Percentiles rank a stretch among this genome's conserved stretches.
Evolutionary conservation across 2,888 invertebrate genomes (phyloP).

Genomic region (Hirtodrosophila histrioides): DNA sequence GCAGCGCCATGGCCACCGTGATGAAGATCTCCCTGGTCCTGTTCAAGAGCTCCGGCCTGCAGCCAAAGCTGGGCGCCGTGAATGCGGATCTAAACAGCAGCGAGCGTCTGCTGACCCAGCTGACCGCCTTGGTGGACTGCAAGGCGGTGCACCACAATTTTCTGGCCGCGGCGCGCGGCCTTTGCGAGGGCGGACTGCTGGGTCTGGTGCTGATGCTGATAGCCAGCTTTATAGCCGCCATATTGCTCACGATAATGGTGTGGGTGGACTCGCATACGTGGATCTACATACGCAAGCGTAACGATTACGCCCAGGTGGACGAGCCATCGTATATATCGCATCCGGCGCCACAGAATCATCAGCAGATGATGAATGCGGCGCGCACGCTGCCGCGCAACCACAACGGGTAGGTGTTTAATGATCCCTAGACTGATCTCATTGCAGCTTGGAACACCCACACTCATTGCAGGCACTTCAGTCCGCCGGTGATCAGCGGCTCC

Average conservation of each 20-base stretch:
- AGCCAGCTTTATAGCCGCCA: slow-evolving; percentile 93
- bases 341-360: slow-evolving; percentile 85
- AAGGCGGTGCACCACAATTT: slow-evolving; percentile 93
- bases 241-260: slow-evolving; percentile 95
- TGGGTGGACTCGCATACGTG: slow-evolving; percentile 98
- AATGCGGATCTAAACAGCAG: slow-evolving; percentile 91
- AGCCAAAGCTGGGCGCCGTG: slow-evolving; percentile 90
- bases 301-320: slow-evolving; percentile 92
- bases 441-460: slow-evolving; percentile 45
- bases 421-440: slow-evolving; percentile 50
- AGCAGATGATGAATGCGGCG: slow-evolving; percentile 85
- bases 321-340: slow-evolving; percentile 88
- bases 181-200: slow-evolving; percentile 92
- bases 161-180: slow-evolving; percentile 90
- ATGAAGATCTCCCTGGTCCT: slow-evolving; percentile 84
- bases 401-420: slow-evolving; percentile 82
- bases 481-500: slow-evolving; percentile 84
- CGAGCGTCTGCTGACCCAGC: slow-evolving; percentile 88
- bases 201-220: slow-evolving; percentile 94
- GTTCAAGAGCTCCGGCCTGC: slow-evolving; percentile 86
- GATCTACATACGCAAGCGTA: slow-evolving; percentile 97
- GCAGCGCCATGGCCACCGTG: slow-evolving; percentile 84
- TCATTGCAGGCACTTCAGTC: slow-evolving; percentile 83
- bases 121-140: slow-evolving; percentile 92
- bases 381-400: slow-evolving; percentile 85